A percentile compares a stretch with the other conserved stretches of the same genome.
These are phyloP conservation scores for Mesochorus sp. DNA, from an alignment of 2,888 invertebrate genomes.

Conservation along the genomic window DNA sequence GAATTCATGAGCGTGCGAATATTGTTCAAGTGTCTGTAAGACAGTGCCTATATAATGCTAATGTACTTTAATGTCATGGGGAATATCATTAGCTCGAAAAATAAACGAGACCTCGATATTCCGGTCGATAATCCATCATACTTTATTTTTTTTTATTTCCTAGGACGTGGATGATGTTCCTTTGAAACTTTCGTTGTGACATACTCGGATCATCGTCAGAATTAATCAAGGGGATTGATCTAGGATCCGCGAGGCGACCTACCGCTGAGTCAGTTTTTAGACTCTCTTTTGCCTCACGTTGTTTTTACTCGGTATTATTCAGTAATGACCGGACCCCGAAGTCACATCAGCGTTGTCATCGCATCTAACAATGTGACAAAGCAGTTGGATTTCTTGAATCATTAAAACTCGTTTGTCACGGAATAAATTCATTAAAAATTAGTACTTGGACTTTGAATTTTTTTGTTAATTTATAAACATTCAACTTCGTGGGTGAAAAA, in stretches of 20 bases:
- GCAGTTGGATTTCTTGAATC: background rate
- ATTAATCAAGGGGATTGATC: constrained; percentile 3
- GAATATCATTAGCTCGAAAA: background rate
- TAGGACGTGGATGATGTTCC: no score
- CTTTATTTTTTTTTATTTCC: no score
- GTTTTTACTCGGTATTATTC: constrained; percentile 20
- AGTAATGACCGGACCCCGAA: constrained; percentile 8
- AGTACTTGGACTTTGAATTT: background rate
- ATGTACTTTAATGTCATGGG: background rate
- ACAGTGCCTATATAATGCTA: background rate
- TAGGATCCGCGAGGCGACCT: background rate
- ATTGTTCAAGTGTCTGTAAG: background rate
- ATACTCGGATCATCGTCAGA: background rate
- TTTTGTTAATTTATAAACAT: background rate
- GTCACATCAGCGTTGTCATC: constrained; percentile 3
- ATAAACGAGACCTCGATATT: background rate
- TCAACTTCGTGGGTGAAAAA: no score
- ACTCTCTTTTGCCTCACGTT: background rate
- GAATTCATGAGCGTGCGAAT: background rate
- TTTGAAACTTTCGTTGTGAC: background rate
- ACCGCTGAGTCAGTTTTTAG: constrained; percentile 10
- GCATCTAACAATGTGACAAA: background rate
- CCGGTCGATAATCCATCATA: background rate
- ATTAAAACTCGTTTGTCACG: constrained; percentile 31
- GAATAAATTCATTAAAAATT: constrained; percentile 21